Base-by-base conservation (phyloP, 2,113 vertebrate genomes). In the Phalacrocorax carbo region DNA sequence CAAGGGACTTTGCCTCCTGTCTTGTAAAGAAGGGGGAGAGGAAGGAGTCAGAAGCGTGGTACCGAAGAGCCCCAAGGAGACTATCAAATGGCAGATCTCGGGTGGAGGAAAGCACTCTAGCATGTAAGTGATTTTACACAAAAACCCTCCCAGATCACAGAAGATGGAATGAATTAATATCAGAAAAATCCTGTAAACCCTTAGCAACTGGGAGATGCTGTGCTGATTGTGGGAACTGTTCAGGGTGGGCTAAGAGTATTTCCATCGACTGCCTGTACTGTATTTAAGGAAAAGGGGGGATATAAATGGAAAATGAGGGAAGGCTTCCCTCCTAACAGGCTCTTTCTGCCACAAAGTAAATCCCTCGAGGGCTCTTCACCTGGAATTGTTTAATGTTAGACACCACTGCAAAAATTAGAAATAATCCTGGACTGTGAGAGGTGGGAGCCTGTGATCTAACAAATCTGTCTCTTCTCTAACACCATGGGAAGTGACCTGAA, bases 81-180 rank as follows among this genome's bases (percentile, higher is more conserved):
- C 34, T 94, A 73, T 95, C 87, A 82, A 46, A 95, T 94, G 91
- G 86, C 89, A 91, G 78, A 85, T 69, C 81, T 61, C 23, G 14
- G 91, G 89, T 77, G 78, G 75, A 96, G 94, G 93, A 78, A 93
- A 91, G 82, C 58, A 2, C 87, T 78, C 73, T 78, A 92, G 79
- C 90, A 94, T 79, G 96, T 97, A 97, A 97, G 97, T 97, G 95
- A 94, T 94, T 96, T 96, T 88, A 91, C 75, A 85, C 82, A 73
- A 93, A 90, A 91, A 17, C 40, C 73, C 58, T 86, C 94, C 84
- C 84, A 93, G 75, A 93, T 86, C 82, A 91, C 62, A 54, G 91
- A 46, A 83, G 69, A 93, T 80, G 81, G 93, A 60, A 94, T 64
- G 55, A 95, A 97, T 94, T 94, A 94, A 82, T 85, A 89, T 65